A percentile compares a stretch with the other conserved stretches of the same genome.
These are phyloP conservation scores for Hipposideros armiger DNA, from an alignment of 2,113 vertebrate genomes.

Conservation along the genomic window DNA sequence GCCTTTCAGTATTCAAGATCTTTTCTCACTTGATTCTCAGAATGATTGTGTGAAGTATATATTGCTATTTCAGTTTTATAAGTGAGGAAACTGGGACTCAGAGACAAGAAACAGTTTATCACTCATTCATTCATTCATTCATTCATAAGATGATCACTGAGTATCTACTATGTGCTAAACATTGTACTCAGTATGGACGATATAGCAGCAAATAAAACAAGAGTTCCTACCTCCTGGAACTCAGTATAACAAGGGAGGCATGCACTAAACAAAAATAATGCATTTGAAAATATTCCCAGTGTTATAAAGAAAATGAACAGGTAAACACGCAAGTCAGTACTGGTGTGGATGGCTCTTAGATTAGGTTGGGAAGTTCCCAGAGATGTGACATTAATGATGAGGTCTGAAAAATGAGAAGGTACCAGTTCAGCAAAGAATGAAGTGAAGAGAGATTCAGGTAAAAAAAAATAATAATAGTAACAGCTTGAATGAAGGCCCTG, in stretches of 20 bases:
- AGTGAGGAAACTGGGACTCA: conserved; percentile 30
- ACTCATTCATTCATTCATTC: not conserved
- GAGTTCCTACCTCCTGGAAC: not conserved
- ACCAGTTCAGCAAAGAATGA: not conserved
- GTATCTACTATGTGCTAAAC: not conserved
- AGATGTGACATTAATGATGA: not conserved
- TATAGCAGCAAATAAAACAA: not conserved
- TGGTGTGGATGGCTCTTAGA: not conserved
- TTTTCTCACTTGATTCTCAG: conserved; percentile 41
- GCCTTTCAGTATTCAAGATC: not conserved
- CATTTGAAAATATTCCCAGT: not conserved
- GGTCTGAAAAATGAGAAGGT: not conserved
- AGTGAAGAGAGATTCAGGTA: not conserved
- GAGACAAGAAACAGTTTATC: not conserved
- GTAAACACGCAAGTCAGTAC: not conserved
- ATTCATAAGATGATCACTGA: conserved; percentile 18
- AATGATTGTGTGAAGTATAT: not conserved
- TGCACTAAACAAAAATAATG: not conserved
- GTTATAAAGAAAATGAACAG: not conserved
- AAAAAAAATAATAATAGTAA: not conserved
- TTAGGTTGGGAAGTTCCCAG: not conserved
- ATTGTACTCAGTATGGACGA: not conserved
- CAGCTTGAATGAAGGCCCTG: not conserved
- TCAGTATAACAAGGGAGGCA: not conserved
- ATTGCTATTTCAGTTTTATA: conserved; percentile 13